Base-by-base conservation (phyloP, 2,888 invertebrate species). In the Euphydryas editha region DNA sequence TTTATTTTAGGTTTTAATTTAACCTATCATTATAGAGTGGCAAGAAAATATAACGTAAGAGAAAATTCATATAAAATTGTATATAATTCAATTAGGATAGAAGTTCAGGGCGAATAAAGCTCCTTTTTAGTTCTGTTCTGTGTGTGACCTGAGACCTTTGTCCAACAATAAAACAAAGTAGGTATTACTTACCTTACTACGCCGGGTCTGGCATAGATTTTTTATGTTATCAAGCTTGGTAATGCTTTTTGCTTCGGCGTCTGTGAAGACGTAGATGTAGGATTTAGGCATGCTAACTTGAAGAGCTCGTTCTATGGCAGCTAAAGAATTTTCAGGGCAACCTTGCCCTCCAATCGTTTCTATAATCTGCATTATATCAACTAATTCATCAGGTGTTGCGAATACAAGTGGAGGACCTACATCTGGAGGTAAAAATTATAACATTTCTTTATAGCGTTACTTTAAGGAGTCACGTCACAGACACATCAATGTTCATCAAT, bases 311-410 rank as follows among this genome's bases (percentile, higher is more conserved):
- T 86, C 80, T 8, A 88, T 80, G 0, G 84, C 88, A 2, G 82
- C 73, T 8, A 89, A 65, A 0, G 86, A 81, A 15, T 85, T 83
- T 59, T 89, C 88, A 0, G 85, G 87, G 15, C 88, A 88, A 0
- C 81, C 80, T 0, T 57, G 47, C 0, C 83, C 83, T 1, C 83
- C 83, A 4, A 68, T 65, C 0, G 71, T 73, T 59, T 73, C 75
- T n/a, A 78, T 44, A 1, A 67, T 46, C 17, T 67, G 64, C 11
- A 77, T 24, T 2, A 64, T 47, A 21, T 72, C 66, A 13, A 73
- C 15, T 4, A 78, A 56, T 3, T 60, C 47, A 1, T 66, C 51
- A 0, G 70, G 65, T 8, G 62, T 65, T 0, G 67, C 8, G 5
- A 60, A 70, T 37, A 64, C 59, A 24, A 73, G 39, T 0, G 75